Base-by-base conservation (phyloP, 2,797 vertebrate genomes). In the Cossypha caffra region DNA sequence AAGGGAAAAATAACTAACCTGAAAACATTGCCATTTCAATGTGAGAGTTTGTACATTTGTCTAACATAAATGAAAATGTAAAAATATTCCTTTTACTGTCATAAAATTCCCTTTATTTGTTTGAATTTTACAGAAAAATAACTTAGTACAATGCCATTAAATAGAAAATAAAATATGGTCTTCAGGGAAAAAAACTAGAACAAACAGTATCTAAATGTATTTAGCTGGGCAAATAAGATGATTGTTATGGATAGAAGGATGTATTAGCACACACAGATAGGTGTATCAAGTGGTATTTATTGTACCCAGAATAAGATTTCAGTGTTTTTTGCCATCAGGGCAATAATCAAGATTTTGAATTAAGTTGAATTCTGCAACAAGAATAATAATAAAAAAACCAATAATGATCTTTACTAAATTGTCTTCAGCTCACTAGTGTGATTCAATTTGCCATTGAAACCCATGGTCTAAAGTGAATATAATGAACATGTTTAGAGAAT, bases 361-460 rank as follows among this genome's bases (percentile, higher is more conserved):
- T 72, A 88, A 90, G 69, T 59, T 69, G 58, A 84, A 69, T 85
- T 82, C 48, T 87, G 9, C 67, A 73, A 74, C 13, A 58, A 76
- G n/a, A 90, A 78, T 63, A 87, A 89, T 67, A 86, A 90, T 67
- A 68, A 51, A 40, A 16, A 0, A 21, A 0, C 3, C 12, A 86
- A 59, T 42, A 82, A 90, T 40, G 29, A 13, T 73, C 55, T 73
- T 86, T 69, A 48, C 24, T 59, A 79, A 61, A 74, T 64, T 93
- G 45, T 45, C 38, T 93, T 82, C 67, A 87, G 35, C 52, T 92
- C 25, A 28, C 74, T 54, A 71, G 29, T 35, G n/a, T 89, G 83
- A 89, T 88, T 93, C 52, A 82, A 87, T 94, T 90, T 94, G 15
- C 80, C 19, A 23, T 71, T 31, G 21, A 88, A 93, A 95, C 63